These are phyloP conservation scores for Chrysolophus pictus DNA, from an alignment of 2,797 vertebrate genomes.

Conservation along the genomic window DNA sequence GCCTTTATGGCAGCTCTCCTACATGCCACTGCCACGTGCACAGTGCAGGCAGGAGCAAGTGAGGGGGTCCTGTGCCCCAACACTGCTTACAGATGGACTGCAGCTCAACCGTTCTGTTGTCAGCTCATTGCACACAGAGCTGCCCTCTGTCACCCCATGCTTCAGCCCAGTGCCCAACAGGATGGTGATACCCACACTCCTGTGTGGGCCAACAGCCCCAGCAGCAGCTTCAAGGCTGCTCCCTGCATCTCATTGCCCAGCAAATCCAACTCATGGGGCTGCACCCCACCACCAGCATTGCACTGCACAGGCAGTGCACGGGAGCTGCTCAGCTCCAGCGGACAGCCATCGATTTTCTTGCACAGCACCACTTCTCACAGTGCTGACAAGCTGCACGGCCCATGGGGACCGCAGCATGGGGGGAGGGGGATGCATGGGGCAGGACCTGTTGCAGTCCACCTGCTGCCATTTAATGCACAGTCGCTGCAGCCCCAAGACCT, in stretches of 20 bases:
- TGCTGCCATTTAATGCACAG: not conserved
- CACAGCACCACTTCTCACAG: not conserved
- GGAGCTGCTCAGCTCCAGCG: not conserved
- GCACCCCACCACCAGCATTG: accelerated
- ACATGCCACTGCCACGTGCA: accelerated
- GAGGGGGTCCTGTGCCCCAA: accelerated
- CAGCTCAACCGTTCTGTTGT: not conserved
- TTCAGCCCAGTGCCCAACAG: not conserved
- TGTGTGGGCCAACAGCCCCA: not conserved
- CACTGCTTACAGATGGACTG: accelerated
- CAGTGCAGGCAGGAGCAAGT: not conserved
- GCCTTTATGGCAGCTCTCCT: not conserved
- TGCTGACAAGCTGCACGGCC: not conserved
- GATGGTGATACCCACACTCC: not conserved
- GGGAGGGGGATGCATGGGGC: accelerated
- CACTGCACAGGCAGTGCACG: accelerated
- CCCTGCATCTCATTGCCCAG: accelerated
- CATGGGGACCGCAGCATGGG: not conserved
- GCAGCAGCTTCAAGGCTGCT: not conserved
- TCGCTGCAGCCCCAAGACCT: accelerated
- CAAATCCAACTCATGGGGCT: not conserved
- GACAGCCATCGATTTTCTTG: not conserved
- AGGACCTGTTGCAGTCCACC: not conserved
- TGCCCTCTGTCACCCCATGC: not conserved
- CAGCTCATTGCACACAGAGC: accelerated